Evolutionary conservation across 2,797 vertebrate genomes (phyloP).

Genomic region (Aldrovandia affinis): DNA sequence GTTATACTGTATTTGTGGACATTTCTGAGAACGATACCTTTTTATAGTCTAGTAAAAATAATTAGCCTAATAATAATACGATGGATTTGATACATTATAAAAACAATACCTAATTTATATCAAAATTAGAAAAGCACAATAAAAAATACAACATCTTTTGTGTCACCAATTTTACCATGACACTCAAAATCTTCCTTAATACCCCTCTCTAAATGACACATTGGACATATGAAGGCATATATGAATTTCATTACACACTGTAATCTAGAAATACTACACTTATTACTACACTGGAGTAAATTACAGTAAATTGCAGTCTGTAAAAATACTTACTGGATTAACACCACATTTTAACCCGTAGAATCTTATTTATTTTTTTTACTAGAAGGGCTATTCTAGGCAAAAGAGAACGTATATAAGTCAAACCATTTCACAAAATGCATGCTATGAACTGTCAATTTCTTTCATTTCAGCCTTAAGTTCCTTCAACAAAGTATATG

Average conservation of each 20-base stretch:
- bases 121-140: not conserved
- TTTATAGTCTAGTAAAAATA: not conserved
- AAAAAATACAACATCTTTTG: too few relatives aligned
- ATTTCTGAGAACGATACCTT: not conserved
- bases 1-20: slow-evolving; percentile 11
- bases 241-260: not conserved
- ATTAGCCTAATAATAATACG: not conserved
- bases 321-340: not conserved
- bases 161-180: too few relatives aligned
- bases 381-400: not conserved
- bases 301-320: not conserved
- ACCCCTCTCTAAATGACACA: too few relatives aligned
- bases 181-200: too few relatives aligned
- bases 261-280: not conserved
- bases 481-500: not conserved
- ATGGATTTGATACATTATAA: not conserved
- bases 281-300: not conserved
- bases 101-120: not conserved
- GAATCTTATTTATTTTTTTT: not conserved
- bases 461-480: not conserved
- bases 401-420: not conserved
- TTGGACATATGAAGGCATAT: not conserved
- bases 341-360: too few relatives aligned
- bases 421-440: not conserved
- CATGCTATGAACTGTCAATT: slow-evolving; percentile 2